Conservation (phyloP, 2,888 invertebrate genomes). For the Atethmia centrago region DNA sequence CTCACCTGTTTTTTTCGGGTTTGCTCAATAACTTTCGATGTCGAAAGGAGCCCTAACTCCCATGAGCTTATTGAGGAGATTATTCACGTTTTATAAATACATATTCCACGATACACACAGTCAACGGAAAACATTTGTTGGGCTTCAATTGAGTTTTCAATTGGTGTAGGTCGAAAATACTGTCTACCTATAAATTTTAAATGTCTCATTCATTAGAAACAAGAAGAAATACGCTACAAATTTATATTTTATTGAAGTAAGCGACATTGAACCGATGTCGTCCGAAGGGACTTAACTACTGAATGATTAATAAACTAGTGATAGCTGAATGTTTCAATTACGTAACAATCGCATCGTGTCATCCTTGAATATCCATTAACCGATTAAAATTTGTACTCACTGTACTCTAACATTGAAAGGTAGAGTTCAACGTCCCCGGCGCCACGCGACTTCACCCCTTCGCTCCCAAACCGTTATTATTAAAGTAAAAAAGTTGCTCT, state of each 20-base stretch:
- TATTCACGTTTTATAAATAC: not conserved
- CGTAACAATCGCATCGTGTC: constrained; percentile 39
- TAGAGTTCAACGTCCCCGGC: constrained; percentile 82
- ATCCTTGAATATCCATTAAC: constrained; percentile 54
- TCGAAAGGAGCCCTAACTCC: not conserved
- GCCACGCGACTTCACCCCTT: constrained; percentile 83
- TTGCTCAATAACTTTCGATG: constrained; percentile 7
- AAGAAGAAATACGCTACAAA: not conserved
- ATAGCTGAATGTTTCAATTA: constrained; percentile 37
- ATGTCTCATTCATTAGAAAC: not conserved
- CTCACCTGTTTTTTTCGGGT: not conserved
- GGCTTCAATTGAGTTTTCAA: constrained; percentile 14
- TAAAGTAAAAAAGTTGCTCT: constrained; percentile 72
- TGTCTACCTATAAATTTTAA: not conserved
- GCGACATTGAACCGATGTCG: not conserved
- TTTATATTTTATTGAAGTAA: not conserved
- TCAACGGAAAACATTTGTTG: not conserved
- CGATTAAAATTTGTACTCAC: constrained; percentile 55
- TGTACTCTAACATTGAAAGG: constrained; percentile 56
- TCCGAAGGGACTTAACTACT: not conserved
- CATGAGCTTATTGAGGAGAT: not conserved
- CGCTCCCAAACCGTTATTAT: constrained; percentile 77
- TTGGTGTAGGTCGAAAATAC: not conserved
- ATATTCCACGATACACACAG: not conserved
- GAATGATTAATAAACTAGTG: constrained; percentile 30